Evolutionary conservation across 2,888 invertebrate species (phyloP), one percentile per base, ranked within the genome.

Genomic region (Strigamia crassipes): DNA sequence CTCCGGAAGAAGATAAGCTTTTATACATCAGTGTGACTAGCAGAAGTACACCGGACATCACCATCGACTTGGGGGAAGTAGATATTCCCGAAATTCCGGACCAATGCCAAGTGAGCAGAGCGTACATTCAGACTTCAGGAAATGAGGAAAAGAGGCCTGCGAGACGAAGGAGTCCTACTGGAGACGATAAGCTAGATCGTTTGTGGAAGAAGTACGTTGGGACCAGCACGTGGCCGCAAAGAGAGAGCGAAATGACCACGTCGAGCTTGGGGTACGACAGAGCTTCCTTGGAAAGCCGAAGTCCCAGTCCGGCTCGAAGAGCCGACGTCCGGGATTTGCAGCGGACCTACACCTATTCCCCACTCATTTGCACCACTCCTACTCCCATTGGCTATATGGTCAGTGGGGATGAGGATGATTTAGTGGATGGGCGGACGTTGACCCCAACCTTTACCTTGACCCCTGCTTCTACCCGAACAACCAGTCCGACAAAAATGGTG

Each of bases 261-360:
- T 27, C 18, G 3, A 80, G 31, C 9, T 15, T 21, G 15, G 46
- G 42, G 2, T 18, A 46, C 15, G 80, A 80, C 15, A 15, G 18
- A 18, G 51, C 80, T 42, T 80, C 46, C 3, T 15, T 27, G 13
- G 27, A 73, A 27, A 73, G 73, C 10, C 73, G 73, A 12, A 73
- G 27, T 73, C 31, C n/a, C 1, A 27, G 27, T 31, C 73, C 73
- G 3, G 3, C 13, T 10, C 73, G n/a, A 73, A 31, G 13, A 15
- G 80, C 18, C 1, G 18, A 18, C 21, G n/a, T 23, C 3, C 41
- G 41, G 18, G 80, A 80, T 31, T 21, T 13, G 4, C 46, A 80
- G 23, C 73, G 79, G 34, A 82, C 81, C n/a, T 83, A 83, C 56
- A 83, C 83, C 18, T 83, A 83, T 42, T 83, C 83, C 31, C 83